These are phyloP conservation scores for Meiosimyza decipiens DNA, from an alignment of 2,888 invertebrate species.

Conservation along the genomic window DNA sequence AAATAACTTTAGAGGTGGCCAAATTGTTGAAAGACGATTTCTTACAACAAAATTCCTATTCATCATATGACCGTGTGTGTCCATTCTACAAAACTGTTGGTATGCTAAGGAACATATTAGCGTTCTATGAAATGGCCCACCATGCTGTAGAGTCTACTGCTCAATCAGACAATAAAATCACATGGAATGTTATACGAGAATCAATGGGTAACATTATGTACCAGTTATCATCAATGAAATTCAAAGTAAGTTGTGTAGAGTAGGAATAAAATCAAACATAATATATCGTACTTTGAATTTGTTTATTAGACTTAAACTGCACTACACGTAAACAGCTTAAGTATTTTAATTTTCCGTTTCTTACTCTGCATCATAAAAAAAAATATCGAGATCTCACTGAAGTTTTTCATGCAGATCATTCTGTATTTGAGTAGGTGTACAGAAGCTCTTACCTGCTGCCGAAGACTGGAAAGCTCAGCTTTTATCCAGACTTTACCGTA, in stretches of 20 bases:
- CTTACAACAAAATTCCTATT: slow-evolving; percentile 98
- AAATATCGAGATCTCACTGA: too few species aligned
- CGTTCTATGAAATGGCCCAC: slow-evolving; percentile 95
- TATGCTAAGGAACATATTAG: slow-evolving; percentile 97
- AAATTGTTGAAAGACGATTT: slow-evolving; percentile 98
- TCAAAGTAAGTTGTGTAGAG: slow-evolving; percentile 76
- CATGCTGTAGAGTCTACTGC: slow-evolving; percentile 97
- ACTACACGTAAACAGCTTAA: not conserved
- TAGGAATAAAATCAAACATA: not conserved
- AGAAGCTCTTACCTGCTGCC: too few species aligned
- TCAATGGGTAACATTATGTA: slow-evolving; percentile 94
- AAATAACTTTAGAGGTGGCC: slow-evolving; percentile 97
- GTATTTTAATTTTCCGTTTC: too few species aligned
- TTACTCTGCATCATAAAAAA: too few species aligned
- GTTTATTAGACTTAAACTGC: not conserved
- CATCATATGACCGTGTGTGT: slow-evolving; percentile 94
- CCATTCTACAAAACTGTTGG: slow-evolving; percentile 99
- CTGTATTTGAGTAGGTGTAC: too few species aligned
- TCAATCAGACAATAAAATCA: slow-evolving; percentile 96
- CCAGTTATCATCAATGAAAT: slow-evolving; percentile 98
- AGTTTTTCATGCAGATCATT: too few species aligned
- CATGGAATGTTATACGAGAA: slow-evolving; percentile 96
- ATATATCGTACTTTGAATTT: not conserved
- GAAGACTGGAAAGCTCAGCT: too few species aligned
- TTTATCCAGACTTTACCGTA: too few species aligned